Percentiles rank a stretch among this genome's conserved stretches.
Evolutionary conservation across 1,140 invertebrate genomes (phyloP).

Genomic region (Philopotamus ludificatus): DNA sequence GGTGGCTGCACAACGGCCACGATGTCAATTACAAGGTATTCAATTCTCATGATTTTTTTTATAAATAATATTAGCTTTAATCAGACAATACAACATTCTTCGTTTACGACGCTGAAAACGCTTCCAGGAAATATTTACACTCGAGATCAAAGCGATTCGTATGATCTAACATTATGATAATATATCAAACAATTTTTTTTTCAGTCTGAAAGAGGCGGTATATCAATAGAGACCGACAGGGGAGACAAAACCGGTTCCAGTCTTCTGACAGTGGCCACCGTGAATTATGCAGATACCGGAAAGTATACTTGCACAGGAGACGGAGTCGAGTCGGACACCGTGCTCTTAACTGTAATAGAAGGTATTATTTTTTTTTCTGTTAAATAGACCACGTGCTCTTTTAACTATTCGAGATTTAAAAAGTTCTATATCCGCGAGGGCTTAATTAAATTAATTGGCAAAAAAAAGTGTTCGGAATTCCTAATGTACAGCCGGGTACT

Average conservation of each 20-base stretch:
- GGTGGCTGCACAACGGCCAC: conserved; percentile 45
- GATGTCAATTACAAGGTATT: conserved; percentile 47
- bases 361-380: no score
- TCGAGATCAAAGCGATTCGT: no score
- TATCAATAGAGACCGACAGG: conserved; percentile 50
- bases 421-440: conserved; percentile 29
- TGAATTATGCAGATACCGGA: conserved; percentile 44
- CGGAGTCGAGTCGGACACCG: conserved; percentile 38
- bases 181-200: no score
- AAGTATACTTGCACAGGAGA: conserved; percentile 45
- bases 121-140: no score
- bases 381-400: conserved; percentile 32
- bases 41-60: neutral
- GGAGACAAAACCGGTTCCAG: conserved; percentile 45
- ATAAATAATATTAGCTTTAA: no score
- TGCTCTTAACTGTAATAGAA: conserved; percentile 36
- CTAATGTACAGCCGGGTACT: neutral
- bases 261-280: conserved; percentile 47
- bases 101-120: no score
- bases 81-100: no score
- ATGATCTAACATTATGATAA: no score
- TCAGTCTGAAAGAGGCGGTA: conserved; percentile 47
- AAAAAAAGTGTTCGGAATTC: neutral
- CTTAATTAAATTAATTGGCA: conserved; percentile 38
- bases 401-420: conserved; percentile 33